Conservation (phyloP, 2,797 vertebrate species). For the Lerista edwardsae region DNA sequence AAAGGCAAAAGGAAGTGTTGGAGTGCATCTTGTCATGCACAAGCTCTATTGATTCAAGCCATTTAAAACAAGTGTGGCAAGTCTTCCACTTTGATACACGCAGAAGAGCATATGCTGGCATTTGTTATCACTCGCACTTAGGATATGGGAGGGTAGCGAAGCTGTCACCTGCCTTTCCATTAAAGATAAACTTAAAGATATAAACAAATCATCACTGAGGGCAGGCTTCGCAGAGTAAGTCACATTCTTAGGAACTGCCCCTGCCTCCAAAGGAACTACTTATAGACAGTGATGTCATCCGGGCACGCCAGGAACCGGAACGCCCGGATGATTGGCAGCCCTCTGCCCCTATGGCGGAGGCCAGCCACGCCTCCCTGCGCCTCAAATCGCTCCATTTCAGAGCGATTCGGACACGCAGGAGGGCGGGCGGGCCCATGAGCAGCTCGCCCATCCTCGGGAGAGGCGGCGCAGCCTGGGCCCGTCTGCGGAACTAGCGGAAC, state of each 20-base stretch:
- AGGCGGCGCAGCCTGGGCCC: too few species aligned
- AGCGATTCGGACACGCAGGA: too few species aligned
- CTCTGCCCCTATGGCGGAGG: too few species aligned
- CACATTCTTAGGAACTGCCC: neutral
- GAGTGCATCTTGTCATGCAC: neutral
- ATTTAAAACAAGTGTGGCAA: neutral
- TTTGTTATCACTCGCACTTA: neutral
- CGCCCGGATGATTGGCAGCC: too few species aligned
- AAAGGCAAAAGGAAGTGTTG: neutral
- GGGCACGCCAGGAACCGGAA: too few species aligned
- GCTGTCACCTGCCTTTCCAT: neutral
- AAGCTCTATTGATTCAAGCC: neutral
- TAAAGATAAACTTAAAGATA: neutral
- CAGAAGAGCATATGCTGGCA: neutral
- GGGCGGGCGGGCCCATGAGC: too few species aligned
- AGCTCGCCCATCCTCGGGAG: too few species aligned
- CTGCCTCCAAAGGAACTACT: neutral
- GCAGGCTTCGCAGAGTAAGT: neutral
- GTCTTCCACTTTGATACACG: neutral
- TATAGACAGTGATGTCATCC: too few species aligned
- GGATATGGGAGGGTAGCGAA: neutral
- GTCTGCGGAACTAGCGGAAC: too few species aligned
- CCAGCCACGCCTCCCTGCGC: too few species aligned
- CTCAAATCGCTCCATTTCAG: too few species aligned
- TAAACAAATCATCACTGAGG: neutral